Percentiles rank a stretch among this genome's conserved stretches.
Evolutionary conservation across 2,797 vertebrate species (phyloP).

Genomic region (Sebastes hubbsi): DNA sequence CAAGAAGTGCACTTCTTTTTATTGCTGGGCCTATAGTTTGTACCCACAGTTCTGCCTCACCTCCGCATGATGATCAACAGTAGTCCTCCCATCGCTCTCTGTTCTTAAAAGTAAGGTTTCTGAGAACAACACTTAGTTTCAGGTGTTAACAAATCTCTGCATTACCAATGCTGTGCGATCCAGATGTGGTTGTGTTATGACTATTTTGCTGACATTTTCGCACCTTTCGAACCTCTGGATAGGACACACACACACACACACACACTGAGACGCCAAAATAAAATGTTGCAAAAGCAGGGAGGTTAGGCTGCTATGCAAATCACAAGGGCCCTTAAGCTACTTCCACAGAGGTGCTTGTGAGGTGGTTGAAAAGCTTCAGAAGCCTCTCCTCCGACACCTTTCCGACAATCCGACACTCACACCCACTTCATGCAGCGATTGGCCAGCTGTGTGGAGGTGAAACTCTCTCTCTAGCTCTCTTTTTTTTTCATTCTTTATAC

Average conservation of each 20-base stretch:
- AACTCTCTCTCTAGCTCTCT: background rate
- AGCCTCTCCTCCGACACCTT: background rate
- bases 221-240: background rate
- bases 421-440: background rate
- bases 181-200: background rate
- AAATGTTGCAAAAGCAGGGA: background rate
- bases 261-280: background rate
- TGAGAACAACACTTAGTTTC: slow-evolving; percentile 3
- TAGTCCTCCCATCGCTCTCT: background rate
- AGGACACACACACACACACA: background rate
- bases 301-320: background rate
- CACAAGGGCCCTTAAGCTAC: background rate
- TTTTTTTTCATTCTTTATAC: background rate
- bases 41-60: background rate
- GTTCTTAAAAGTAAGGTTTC: background rate
- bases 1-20: background rate
- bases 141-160: slow-evolving; percentile 8
- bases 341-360: background rate
- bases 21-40: background rate
- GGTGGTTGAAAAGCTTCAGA: background rate
- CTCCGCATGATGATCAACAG: background rate
- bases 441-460: background rate
- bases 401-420: background rate
- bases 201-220: background rate
- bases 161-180: slow-evolving; percentile 1